Evolutionary conservation across 2,113 vertebrate genomes (phyloP).

Genomic region (Cyanoramphus novaezelandiae): DNA sequence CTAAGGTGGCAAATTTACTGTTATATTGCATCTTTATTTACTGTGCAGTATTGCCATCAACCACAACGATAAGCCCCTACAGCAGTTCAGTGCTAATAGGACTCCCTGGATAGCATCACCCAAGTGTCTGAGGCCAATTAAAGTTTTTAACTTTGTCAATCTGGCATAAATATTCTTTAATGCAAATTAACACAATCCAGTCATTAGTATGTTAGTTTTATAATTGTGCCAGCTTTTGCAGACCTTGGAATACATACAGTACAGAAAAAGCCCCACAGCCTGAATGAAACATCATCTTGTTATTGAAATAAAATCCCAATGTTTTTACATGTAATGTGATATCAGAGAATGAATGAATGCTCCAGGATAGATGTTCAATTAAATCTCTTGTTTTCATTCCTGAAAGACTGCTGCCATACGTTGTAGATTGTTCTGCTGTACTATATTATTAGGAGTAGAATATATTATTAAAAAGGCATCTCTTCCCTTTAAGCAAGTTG

Average conservation of each 20-base stretch:
- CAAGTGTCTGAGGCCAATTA: conserved; percentile 57
- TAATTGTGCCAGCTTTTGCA: neutral
- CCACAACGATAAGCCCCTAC: conserved; percentile 31
- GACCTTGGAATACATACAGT: neutral
- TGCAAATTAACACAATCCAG: conserved; percentile 49
- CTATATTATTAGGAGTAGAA: neutral
- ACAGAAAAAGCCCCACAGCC: neutral
- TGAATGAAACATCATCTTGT: neutral
- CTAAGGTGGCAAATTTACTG: conserved; percentile 48
- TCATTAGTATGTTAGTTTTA: conserved; percentile 37
- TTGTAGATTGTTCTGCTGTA: neutral
- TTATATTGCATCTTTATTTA: neutral
- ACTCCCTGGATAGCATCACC: conserved; percentile 31
- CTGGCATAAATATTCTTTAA: conserved; percentile 67
- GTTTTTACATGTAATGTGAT: neutral
- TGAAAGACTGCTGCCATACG: neutral
- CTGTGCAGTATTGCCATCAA: neutral
- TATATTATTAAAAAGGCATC: neutral
- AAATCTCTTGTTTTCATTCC: conserved; percentile 43
- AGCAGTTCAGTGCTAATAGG: conserved; percentile 47
- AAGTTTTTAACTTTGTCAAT: conserved; percentile 62
- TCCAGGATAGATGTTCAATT: conserved; percentile 47
- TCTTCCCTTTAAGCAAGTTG: conserved; percentile 6
- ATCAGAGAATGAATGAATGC: conserved; percentile 2
- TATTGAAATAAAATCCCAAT: neutral